phyloP scores from a whole-genome alignment of 37 sponge, comb jelly and placozoan genomes.

The Oscarella lobularis region DNA sequence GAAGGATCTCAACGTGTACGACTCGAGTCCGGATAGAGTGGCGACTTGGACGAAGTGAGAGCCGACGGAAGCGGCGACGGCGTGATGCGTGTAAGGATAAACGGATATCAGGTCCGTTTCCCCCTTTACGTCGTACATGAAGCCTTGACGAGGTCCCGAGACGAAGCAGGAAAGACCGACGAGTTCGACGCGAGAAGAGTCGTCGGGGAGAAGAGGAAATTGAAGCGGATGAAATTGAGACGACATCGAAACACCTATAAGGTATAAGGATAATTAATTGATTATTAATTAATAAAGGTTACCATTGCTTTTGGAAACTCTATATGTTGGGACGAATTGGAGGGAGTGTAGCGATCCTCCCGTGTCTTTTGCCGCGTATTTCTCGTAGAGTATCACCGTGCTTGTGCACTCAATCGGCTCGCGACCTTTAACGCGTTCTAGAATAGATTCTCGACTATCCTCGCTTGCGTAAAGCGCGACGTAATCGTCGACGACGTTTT shows the following conservation, averaged over 20 bases:
- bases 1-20: slow-evolving; percentile 4
- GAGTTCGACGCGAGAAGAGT: neutral
- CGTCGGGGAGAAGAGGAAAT: neutral
- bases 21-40: neutral
- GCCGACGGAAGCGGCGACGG: neutral
- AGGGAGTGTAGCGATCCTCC: neutral
- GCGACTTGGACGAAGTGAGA: neutral
- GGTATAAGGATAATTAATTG: no score
- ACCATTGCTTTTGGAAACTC: neutral
- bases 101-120: neutral
- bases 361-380: neutral
- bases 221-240: neutral
- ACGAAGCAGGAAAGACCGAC: neutral
- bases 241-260: neutral
- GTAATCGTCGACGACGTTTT: neutral
- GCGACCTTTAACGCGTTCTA: neutral
- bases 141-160: neutral
- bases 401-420: neutral
- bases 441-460: neutral
- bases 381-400: neutral
- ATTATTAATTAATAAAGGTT: no score
- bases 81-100: neutral
- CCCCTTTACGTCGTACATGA: neutral
- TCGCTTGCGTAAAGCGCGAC: neutral
- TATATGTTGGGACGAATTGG: neutral